Conservation (phyloP, 2,797 vertebrate genomes). For the Neosilurus hyrtlii region DNA sequence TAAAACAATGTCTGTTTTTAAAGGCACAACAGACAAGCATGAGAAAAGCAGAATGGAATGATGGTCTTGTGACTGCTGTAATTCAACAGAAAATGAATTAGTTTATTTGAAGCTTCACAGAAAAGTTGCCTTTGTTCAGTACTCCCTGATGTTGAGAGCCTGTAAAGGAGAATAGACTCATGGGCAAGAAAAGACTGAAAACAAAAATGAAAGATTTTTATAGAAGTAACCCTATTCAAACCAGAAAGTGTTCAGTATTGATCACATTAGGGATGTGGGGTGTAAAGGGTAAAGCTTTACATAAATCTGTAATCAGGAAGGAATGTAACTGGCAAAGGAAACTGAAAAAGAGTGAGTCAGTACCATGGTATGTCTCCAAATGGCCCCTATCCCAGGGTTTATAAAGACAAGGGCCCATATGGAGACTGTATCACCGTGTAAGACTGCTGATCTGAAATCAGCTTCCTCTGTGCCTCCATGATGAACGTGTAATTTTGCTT, state of each 20-base stretch:
- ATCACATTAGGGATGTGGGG: neutral
- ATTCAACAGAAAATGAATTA: conserved; percentile 39
- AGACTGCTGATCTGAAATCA: neutral
- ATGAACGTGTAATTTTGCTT: neutral
- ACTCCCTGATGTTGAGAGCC: conserved; percentile 12
- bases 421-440: conserved; percentile 4
- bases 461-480: neutral
- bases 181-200: neutral
- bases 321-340: conserved; percentile 45
- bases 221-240: neutral
- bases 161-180: conserved; percentile 2
- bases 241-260: neutral
- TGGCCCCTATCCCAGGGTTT: conserved; percentile 9
- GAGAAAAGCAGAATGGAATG: conserved; percentile 20
- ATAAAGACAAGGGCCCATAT: conserved; percentile 22
- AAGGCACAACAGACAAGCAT: neutral
- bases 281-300: conserved; percentile 26
- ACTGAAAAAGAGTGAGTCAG: conserved; percentile 52
- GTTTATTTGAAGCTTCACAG: conserved; percentile 27
- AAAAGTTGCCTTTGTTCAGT: conserved; percentile 40
- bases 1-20: neutral
- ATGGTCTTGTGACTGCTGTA: conserved; percentile 49
- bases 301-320: conserved; percentile 49
- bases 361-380: conserved; percentile 55
- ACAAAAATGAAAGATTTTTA: no score